These are phyloP conservation scores for Oxyura jamaicensis DNA, from an alignment of 2,113 vertebrate species.

Conservation along the genomic window DNA sequence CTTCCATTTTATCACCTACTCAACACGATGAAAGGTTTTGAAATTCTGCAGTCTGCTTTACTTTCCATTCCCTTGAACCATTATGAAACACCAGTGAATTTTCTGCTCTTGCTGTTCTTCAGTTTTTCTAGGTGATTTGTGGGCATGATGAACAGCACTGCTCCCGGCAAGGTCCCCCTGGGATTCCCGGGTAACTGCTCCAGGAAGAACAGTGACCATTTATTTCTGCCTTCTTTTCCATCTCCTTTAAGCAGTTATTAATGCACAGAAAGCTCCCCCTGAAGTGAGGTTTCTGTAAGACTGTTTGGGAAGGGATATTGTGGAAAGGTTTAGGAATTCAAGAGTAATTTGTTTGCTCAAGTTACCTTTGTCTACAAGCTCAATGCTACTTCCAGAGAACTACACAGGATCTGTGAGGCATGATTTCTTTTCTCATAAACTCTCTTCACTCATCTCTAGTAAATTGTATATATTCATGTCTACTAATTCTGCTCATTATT, in stretches of 20 bases:
- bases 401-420: constrained; percentile 4
- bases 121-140: constrained; percentile 44
- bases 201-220: constrained; percentile 53
- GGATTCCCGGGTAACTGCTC: background rate
- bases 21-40: background rate
- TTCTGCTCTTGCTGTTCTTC: background rate
- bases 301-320: constrained; percentile 55
- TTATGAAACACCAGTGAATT: background rate
- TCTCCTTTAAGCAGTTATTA: constrained; percentile 43
- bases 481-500: constrained; percentile 62
- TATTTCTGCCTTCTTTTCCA: constrained; percentile 39
- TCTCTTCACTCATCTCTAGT: constrained; percentile 40
- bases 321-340: constrained; percentile 39
- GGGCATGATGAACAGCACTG: background rate
- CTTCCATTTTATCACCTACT: background rate
- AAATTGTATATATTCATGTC: constrained; percentile 26
- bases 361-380: constrained; percentile 17
- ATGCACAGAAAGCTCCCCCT: background rate
- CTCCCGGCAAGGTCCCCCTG: background rate
- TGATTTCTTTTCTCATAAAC: constrained; percentile 42
- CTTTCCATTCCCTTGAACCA: background rate
- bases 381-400: constrained; percentile 30
- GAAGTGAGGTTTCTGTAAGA: constrained; percentile 7
- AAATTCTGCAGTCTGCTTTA: background rate
- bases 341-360: constrained; percentile 31